Evolutionary conservation across 2,113 vertebrate species (phyloP), one percentile per base, ranked within the genome.

Genomic region (Seriola quinqueradiata): DNA sequence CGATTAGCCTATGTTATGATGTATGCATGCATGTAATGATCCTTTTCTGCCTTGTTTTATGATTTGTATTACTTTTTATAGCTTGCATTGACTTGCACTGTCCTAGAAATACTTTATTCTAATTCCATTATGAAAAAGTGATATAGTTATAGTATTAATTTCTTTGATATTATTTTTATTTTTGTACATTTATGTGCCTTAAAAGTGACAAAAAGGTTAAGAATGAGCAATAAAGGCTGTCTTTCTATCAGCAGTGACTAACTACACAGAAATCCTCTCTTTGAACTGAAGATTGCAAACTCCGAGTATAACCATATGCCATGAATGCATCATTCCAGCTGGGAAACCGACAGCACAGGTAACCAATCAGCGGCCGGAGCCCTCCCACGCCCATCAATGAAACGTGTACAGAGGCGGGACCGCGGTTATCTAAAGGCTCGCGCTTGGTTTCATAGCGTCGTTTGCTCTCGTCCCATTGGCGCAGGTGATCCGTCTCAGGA

Each of bases 381-480:
- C n/a, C 44, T 38, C 70, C 74, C 8, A 67, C 82, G n/a, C 55
- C 36, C 21, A 3, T 48, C 86, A 90, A 83, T 94, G 81, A 82
- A 46, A 77, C 1, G 4, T 59, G 48, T 38, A 87, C 87, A 65
- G 75, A 79, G 86, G 93, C 75, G 90, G 94, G 88, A 34, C 81
- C 57, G 78, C 89, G 69, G 72, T 28, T 32, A 23, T 87, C 89
- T 93, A 85, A 90, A 89, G 85, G 86, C 72, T 88, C 85, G 84
- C 3, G 90, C 91, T 95, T 93, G 95, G 95, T 92, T 96, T 95
- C 95, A 92, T 93, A 82, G 89, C 88, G 84, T 76, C 85, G 85
- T 84, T 89, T 82, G 89, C 95, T 90, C 77, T 81, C 73, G 91
- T 89, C 81, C 85, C 92, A 94, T 91, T 92, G 89, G 91, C 90